Conservation (phyloP, 2,888 invertebrate genomes). For the Pinctada fucata region DNA sequence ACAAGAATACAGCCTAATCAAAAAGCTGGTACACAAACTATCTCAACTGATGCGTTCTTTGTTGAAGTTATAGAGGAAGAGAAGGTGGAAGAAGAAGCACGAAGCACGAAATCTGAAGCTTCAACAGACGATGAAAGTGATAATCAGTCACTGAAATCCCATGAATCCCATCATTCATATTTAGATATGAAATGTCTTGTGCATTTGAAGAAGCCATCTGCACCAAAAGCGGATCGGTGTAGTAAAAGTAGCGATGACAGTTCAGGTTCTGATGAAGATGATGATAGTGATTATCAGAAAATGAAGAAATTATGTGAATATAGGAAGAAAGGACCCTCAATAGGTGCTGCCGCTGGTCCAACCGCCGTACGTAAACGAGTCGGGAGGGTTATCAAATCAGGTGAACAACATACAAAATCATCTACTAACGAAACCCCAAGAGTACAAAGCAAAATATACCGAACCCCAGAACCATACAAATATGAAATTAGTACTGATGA, state of each 20-base stretch:
- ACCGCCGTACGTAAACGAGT: neutral
- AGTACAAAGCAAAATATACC: neutral
- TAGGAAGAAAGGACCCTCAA: neutral
- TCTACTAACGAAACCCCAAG: neutral
- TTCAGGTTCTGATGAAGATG: neutral
- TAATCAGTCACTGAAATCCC: neutral
- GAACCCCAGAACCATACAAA: neutral
- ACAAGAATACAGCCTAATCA: neutral
- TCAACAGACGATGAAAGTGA: neutral
- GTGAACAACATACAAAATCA: neutral
- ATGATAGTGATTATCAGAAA: slow-evolving; percentile 1
- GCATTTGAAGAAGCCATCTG: neutral
- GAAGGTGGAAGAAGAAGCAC: neutral
- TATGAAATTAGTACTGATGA: slow-evolving; percentile 13
- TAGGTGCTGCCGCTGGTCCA: neutral
- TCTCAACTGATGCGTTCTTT: neutral
- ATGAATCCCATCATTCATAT: neutral
- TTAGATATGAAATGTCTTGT: neutral
- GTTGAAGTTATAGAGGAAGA: neutral
- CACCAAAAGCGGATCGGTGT: neutral
- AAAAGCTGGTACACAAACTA: neutral
- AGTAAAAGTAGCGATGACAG: neutral
- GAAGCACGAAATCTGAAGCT: neutral
- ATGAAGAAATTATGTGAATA: slow-evolving; percentile 10
- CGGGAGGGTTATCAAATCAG: neutral